phyloP scores from a whole-genome alignment of 2,113 vertebrate species.

The Planiliza haematocheilus region DNA sequence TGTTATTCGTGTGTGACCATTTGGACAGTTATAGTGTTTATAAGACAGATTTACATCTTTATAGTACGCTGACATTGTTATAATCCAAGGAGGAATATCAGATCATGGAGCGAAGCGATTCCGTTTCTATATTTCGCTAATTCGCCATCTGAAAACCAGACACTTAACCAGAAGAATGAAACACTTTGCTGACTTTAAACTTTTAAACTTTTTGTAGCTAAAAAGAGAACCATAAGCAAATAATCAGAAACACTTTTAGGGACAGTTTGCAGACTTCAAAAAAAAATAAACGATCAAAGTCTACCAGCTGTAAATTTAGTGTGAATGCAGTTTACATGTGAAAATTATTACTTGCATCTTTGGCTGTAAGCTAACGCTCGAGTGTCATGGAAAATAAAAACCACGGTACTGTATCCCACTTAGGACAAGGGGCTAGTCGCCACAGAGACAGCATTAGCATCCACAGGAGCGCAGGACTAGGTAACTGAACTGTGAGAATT shows the following conservation, averaged over 20 bases:
- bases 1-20: constrained; percentile 49
- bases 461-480: constrained; percentile 40
- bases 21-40: constrained; percentile 51
- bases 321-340: constrained; percentile 19
- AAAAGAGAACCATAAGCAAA: constrained; percentile 25
- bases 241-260: constrained; percentile 17
- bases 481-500: constrained; percentile 22
- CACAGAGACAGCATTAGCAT: constrained; percentile 62
- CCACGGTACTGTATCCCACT: constrained; percentile 42
- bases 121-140: constrained; percentile 21
- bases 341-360: constrained; percentile 16
- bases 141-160: constrained; percentile 5
- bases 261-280: constrained; percentile 8
- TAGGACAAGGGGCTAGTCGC: constrained; percentile 61
- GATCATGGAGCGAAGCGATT: constrained; percentile 5
- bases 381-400: constrained; percentile 29
- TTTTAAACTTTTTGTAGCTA: background rate
- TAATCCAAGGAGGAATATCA: constrained; percentile 21
- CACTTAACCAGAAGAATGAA: background rate
- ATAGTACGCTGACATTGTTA: constrained; percentile 17
- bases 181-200: constrained; percentile 10
- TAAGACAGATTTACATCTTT: constrained; percentile 28
- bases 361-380: constrained; percentile 28
- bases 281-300: background rate
- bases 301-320: constrained; percentile 21